Base-by-base conservation (phyloP, 2,113 vertebrate species). In the Nesoenas mayeri region DNA sequence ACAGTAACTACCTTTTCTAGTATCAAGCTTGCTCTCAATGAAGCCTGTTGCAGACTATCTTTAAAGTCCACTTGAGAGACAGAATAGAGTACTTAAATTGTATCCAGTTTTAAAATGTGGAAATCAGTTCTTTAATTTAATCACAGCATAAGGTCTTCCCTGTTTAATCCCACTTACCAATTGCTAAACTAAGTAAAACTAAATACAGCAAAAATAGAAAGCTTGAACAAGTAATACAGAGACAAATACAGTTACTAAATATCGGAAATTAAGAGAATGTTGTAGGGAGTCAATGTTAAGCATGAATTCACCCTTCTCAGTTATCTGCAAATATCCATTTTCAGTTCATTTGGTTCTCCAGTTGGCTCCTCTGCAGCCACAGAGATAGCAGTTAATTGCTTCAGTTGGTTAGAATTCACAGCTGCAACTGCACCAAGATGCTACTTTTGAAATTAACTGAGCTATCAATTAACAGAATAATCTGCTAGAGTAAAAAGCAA, bases 301-400 rank as follows among this genome's bases (percentile, higher is more conserved):
- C 91, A 87, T 56, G 58, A 96, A 89, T 95, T 93, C 50, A 50
- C 44, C 73, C 54, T 81, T 66, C 81, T 61, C 36, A 70, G 58
- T 95, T 97, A 97, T 97, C 97, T 96, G 69, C 74, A 84, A 79
- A 79, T 78, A 47, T 28, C 40, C 12, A 12, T 78, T 96, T 92
- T 93, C 91, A 91, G 93, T 80, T 93, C 75, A 36, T 72, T 94
- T 67, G 81, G 74, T 90, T 84, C 87, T 90, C 29, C 61, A 60
- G 28, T 66, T 96, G 93, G 95, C 95, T 96, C 79, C 81, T 91
- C 92, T 96, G 83, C 91, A 93, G 84, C 57, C 89, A 50, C 78
- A 95, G 70, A 97, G 97, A 97, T 97, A 98, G 96, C 95, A 92
- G 75, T 95, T 98, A 97, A 97, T 97, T 98, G 95, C 94, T 91